These are phyloP conservation scores for Brachypodius melanocephalos DNA, from an alignment of 2,113 vertebrate genomes.

Conservation along the genomic window DNA sequence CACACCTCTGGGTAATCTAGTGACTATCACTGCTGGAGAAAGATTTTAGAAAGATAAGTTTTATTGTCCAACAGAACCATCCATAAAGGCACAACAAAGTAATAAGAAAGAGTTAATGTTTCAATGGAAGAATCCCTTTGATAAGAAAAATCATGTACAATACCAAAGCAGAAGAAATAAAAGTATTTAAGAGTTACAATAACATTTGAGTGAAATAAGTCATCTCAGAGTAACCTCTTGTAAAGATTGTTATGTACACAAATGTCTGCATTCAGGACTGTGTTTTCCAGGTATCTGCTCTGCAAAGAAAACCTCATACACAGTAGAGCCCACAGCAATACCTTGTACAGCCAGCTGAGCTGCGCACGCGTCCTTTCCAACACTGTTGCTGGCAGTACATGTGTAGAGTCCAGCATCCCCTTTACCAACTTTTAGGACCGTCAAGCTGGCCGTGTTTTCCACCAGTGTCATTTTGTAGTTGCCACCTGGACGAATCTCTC, in stretches of 20 bases:
- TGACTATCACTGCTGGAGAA: neutral
- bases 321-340: conserved; percentile 62
- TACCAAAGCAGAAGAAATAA: neutral
- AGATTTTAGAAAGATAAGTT: neutral
- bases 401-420: conserved; percentile 87
- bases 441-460: conserved; percentile 85
- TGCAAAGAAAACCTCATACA: neutral
- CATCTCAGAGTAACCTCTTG: neutral
- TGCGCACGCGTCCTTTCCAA: conserved; percentile 89
- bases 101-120: neutral
- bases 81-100: neutral
- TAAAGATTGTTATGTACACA: neutral
- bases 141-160: neutral
- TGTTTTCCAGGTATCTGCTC: neutral
- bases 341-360: conserved; percentile 94
- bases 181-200: neutral
- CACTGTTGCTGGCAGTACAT: conserved; percentile 88
- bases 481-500: conserved; percentile 90
- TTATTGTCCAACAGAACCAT: neutral
- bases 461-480: conserved; percentile 93
- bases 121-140: neutral
- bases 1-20: neutral
- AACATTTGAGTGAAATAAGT: neutral
- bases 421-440: conserved; percentile 88
- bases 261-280: neutral